Percentiles rank a stretch among this genome's conserved stretches.
Evolutionary conservation across 2,888 invertebrate species (phyloP).

Genomic region (Caenorhabditis japonica): DNA sequence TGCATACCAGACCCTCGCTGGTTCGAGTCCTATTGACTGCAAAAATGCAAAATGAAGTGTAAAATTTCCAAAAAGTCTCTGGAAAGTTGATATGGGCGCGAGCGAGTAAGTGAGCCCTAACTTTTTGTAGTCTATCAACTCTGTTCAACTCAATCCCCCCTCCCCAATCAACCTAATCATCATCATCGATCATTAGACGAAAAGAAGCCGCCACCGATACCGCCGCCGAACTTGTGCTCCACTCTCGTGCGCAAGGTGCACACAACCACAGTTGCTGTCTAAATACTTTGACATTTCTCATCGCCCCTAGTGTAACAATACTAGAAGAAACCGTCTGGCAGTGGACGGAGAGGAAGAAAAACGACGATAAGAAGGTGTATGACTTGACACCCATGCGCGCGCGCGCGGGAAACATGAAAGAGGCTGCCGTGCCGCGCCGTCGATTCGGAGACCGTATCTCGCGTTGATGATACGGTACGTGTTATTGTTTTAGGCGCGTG

Average conservation of each 20-base stretch:
- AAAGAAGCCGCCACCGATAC: conserved; percentile 25
- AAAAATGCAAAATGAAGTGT: too few species aligned
- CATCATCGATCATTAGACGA: conserved; percentile 29
- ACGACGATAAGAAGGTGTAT: conserved; percentile 12
- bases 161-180: conserved; percentile 3
- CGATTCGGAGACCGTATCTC: conserved; percentile 14
- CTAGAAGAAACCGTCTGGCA: too few species aligned
- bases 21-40: too few species aligned
- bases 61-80: too few species aligned
- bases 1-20: too few species aligned
- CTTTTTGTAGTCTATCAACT: too few species aligned
- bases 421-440: conserved; percentile 23
- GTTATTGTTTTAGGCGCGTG: too few species aligned
- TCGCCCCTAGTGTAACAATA: conserved; percentile 9
- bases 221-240: conserved; percentile 4
- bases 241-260: conserved; percentile 41
- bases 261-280: conserved; percentile 1
- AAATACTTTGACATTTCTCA: conserved; percentile 48
- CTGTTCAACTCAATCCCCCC: too few species aligned
- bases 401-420: conserved; percentile 28
- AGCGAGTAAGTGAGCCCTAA: too few species aligned
- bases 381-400: not conserved
- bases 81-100: too few species aligned
- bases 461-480: conserved; percentile 7
- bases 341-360: too few species aligned